Conservation (phyloP, 2,797 vertebrate genomes). For the Hypotaenidia okinawae region DNA sequence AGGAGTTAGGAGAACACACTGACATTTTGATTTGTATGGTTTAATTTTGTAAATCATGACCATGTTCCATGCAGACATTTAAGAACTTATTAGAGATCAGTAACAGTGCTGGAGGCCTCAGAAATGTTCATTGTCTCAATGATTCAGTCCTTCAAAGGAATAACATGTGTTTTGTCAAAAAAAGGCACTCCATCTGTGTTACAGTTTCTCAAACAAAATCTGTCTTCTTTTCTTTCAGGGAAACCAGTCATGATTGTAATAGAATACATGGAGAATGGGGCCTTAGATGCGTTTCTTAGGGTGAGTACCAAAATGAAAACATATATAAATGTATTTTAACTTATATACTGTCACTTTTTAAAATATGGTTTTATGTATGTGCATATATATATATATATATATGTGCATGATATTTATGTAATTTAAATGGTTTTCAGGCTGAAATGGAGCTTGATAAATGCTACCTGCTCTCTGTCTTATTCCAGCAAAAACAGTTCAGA, state of each 20-base stretch:
- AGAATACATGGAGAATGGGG: slow-evolving; percentile 99
- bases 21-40: slow-evolving; percentile 65
- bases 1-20: slow-evolving; percentile 43
- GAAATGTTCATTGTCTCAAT: slow-evolving; percentile 1
- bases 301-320: slow-evolving; percentile 80
- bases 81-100: slow-evolving; percentile 62
- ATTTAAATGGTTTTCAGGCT: slow-evolving; percentile 1
- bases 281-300: slow-evolving; percentile 97
- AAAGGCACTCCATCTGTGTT: slow-evolving; percentile 23
- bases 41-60: slow-evolving; percentile 64
- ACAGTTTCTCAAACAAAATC: slow-evolving; percentile 58
- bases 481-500: slow-evolving; percentile 44
- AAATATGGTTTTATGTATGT: neutral
- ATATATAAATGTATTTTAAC: neutral
- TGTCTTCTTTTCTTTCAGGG: slow-evolving; percentile 80
- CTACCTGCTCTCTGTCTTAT: neutral
- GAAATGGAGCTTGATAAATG: slow-evolving; percentile 11
- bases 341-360: neutral
- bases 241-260: slow-evolving; percentile 99
- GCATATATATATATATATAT: neutral
- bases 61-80: slow-evolving; percentile 54
- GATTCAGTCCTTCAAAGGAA: slow-evolving; percentile 42
- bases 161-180: slow-evolving; percentile 37
- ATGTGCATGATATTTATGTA: neutral
- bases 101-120: slow-evolving; percentile 39